Evolutionary conservation across 2,113 vertebrate species (phyloP), one percentile per base, ranked within the genome.

Genomic region (Leptosomus discolor): DNA sequence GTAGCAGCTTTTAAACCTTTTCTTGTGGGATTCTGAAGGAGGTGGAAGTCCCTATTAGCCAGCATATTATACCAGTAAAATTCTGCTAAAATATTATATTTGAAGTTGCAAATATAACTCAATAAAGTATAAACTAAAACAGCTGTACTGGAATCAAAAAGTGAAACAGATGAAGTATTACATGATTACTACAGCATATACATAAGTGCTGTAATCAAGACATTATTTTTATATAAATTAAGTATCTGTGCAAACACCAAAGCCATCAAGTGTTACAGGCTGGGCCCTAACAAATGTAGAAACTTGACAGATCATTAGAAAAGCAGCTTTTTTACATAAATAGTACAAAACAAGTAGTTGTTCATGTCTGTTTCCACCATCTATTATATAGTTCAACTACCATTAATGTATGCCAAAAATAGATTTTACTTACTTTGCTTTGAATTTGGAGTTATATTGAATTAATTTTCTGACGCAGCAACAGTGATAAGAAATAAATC

Each of bases 391-490:
- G n/a, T 94, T 96, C 81, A 94, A 75, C 34, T 46, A 88, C 57
- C 23, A 48, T 34, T 81, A 84, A n/a, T 48, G 43, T 97, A 81
- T 26, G 51, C 90, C 53, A 81, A 54, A 87, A 80, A 53, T 23
- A 80, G 39, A 45, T 90, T 95, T 94, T 71, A 78, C 80, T 97
- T 93, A 88, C 50, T 92, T 71, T 70, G 82, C 78, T 95, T 96
- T 92, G 60, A 60, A 82, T 92, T 75, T 94, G 92, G 87, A 63
- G 83, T 36, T 89, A 58, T 70, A 65, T 22, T 61, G 86, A 83
- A 64, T 93, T 95, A 54, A 88, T 71, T 77, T 88, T 85, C 67
- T 82, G 45, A 80, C 74, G 45, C 71, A 91, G 76, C 27, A 71
- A 67, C 58, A 48, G 34, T 75, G 81, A 88, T 75, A 71, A 92